Evolutionary conservation across 2,888 invertebrate genomes (phyloP), one percentile per base, ranked within the genome.

Genomic region (Zygaena filipendulae): DNA sequence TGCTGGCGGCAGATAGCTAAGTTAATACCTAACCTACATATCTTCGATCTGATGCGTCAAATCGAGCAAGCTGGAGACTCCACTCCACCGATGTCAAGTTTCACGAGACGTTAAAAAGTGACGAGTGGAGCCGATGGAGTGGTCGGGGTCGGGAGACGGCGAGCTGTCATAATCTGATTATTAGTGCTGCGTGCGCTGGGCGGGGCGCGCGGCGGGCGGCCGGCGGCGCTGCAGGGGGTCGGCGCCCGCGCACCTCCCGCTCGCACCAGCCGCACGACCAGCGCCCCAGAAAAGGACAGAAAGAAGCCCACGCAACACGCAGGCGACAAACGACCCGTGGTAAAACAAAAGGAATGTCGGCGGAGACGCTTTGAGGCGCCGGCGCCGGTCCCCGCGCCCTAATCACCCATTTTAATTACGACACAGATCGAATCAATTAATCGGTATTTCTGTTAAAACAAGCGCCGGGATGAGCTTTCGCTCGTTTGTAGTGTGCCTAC

Each of bases 331-430:
- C 75, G 72, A 72, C 67, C 74, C 77, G 64, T 74, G 72, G 74
- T 79, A 79, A 80, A 77, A 79, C 79, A 79, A 79, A 79, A 77
- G 77, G 77, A 79, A 79, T 79, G 77, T 72, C 67, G 72, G 64
- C 68, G 67, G 74, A 67, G 77, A 74, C 68, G 75, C 77, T 77
- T 77, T 77, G 77, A 75, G 74, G 72, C 74, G 77, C 75, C 72
- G 75, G 75, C 75, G 72, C 74, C 74, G 70, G 58, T 59, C 64
- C 64, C 71, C 67, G 71, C 68, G 62, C 70, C 63, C 75, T 77
- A 75, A 77, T 75, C 77, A 77, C 75, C 77, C 69, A 71, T 75
- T 79, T 79, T 77, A 77, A 79, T 79, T 77, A 79, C 77, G 67
- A 69, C 75, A 74, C 74, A 75, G 74, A 79, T 79, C 75, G 70